Base-by-base conservation (phyloP, 2,888 invertebrate species). In the Matsumyia berberina region DNA sequence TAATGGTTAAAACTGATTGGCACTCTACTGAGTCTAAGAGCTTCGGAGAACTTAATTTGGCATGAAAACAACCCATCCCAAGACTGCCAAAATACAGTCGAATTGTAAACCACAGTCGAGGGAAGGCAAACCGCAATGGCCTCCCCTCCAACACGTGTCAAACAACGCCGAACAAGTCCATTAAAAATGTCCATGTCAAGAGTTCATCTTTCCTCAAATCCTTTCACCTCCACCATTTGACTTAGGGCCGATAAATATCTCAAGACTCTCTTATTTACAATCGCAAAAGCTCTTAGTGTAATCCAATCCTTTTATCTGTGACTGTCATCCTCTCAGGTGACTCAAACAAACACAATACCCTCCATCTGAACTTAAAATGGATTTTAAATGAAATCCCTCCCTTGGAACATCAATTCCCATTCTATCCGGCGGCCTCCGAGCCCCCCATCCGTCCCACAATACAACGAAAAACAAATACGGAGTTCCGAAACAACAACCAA, bases 381-480 rank as follows among this genome's bases (percentile, higher is more conserved):
- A 66, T 67, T 67, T 76, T 24, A 66, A 51, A 33, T 55, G 37
- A 64, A 66, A 51, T 67, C 42, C 49, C 37, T 66, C 35, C 67
- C 67, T 17, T 12, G 15, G 42, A 51, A 49, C 76, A 77, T 77
- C 67, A 67, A 58, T 69, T 57, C n/a, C 49, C 35, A 70, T 70
- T 58, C 58, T 8, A 19, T 24, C 31, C 31, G n/a, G n/a, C n/a
- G n/a, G n/a, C n/a, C 6, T 17, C 31, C 1, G 11, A 5, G n/a
- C 0, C 5, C 39, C 5, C n/a, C 9, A 1, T 4, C 19, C 5
- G 0, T 12, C 15, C n/a, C 42, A 24, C 11, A 46, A n/a, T 5
- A 15, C 29, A 37, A 55, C 69, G 9, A n/a, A 67, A 67, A 77
- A 58, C 53, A 78, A 78, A 78, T 55, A 72, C 24, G 33, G 53